Conservation (phyloP, 2,888 invertebrate species). For the Cistogaster globosa region DNA sequence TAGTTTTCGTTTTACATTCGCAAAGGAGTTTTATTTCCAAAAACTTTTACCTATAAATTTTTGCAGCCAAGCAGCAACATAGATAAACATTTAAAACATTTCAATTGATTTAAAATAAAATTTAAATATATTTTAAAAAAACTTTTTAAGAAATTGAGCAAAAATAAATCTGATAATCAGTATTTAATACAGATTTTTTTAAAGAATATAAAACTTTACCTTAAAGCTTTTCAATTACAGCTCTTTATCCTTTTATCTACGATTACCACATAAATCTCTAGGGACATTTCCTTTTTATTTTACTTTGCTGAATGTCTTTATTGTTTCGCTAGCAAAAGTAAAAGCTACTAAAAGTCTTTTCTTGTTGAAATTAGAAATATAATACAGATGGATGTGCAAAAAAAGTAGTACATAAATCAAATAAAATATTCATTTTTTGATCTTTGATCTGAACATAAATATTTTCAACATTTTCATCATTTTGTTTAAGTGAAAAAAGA, state of each 20-base stretch:
- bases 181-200: slow-evolving; percentile 43
- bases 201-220: slow-evolving; percentile 17
- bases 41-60: slow-evolving; percentile 45
- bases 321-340: slow-evolving; percentile 41
- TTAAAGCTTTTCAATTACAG: slow-evolving; percentile 58
- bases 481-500: not conserved
- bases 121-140: slow-evolving; percentile 21
- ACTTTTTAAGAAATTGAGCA: slow-evolving; percentile 5
- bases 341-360: slow-evolving; percentile 78
- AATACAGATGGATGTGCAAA: not conserved
- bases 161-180: slow-evolving; percentile 35
- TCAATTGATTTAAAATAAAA: slow-evolving; percentile 23
- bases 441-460: slow-evolving; percentile 82
- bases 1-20: not conserved
- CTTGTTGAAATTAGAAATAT: slow-evolving; percentile 72
- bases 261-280: slow-evolving; percentile 67
- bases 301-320: not conserved
- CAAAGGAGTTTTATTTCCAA: not conserved
- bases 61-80: not conserved
- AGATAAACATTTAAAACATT: slow-evolving; percentile 18
- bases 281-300: slow-evolving; percentile 53
- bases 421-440: slow-evolving; percentile 82
- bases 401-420: slow-evolving; percentile 76
- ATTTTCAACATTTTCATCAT: slow-evolving; percentile 71
- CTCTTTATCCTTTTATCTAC: slow-evolving; percentile 46